Conservation (phyloP, 2,888 invertebrate species). For the Drosophila longiperda region DNA sequence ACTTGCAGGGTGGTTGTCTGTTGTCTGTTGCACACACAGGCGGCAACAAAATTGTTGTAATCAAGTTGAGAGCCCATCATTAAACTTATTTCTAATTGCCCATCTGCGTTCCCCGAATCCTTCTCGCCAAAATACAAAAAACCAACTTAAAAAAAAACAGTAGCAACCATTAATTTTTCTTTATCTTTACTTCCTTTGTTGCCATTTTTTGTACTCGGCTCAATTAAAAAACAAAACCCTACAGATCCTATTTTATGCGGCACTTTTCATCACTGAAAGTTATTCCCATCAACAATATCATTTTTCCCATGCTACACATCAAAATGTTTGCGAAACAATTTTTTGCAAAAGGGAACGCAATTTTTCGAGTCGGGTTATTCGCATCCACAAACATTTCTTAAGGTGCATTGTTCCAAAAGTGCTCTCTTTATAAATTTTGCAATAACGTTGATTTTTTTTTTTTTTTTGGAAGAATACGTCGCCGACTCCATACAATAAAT, state of each 20-base stretch:
- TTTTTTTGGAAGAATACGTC: not conserved
- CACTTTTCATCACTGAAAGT: not conserved
- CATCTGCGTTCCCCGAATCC: slow-evolving; percentile 1
- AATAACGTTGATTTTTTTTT: too few species aligned
- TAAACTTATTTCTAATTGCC: slow-evolving; percentile 68
- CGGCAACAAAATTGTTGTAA: slow-evolving; percentile 52
- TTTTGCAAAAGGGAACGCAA: not conserved
- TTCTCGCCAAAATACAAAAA: not conserved
- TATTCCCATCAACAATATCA: not conserved
- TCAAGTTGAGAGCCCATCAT: slow-evolving; percentile 60
- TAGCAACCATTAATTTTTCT: slow-evolving; percentile 32
- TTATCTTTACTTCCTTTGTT: not conserved
- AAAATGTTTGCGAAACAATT: not conserved
- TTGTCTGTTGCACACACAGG: slow-evolving; percentile 9
- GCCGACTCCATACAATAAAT: not conserved
- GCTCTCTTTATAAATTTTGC: not conserved
- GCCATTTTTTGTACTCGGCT: not conserved
- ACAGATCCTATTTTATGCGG: not conserved
- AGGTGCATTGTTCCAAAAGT: not conserved
- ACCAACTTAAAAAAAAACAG: slow-evolving; percentile 20
- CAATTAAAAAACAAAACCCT: not conserved
- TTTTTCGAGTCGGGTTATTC: not conserved
- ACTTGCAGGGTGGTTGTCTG: slow-evolving; percentile 45
- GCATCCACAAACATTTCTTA: not conserved
- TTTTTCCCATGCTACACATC: not conserved